phyloP scores from a whole-genome alignment of 2,113 vertebrate species.

The Heliornis fulica region DNA sequence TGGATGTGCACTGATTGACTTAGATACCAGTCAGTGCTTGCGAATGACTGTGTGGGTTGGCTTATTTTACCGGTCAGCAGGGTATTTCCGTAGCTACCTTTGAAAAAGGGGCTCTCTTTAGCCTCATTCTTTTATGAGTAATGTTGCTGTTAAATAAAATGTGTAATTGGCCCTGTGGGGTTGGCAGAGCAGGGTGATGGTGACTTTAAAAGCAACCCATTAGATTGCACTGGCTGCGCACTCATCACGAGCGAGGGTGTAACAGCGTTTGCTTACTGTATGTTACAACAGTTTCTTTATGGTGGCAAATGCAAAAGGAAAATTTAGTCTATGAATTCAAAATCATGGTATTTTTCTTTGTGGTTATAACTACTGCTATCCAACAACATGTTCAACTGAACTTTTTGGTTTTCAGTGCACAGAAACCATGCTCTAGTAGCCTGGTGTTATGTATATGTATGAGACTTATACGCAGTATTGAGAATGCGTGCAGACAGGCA shows the following conservation, averaged over 20 bases:
- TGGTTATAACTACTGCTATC: neutral
- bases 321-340: neutral
- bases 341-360: accelerated
- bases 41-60: neutral
- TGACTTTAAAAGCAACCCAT: neutral
- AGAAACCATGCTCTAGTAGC: neutral
- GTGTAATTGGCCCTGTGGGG: neutral
- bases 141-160: neutral
- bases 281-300: neutral
- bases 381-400: neutral
- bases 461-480: neutral
- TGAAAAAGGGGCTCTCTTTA: neutral
- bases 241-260: neutral
- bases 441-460: neutral
- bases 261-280: neutral
- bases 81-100: neutral
- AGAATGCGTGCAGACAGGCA: accelerated
- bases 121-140: neutral
- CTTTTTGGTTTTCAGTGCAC: neutral
- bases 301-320: neutral
- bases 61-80: neutral
- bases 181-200: neutral
- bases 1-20: neutral
- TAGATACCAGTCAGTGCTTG: neutral
- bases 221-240: neutral